Evolutionary conservation across 2,888 invertebrate genomes (phyloP), one percentile per base, ranked within the genome.

Genomic region (Andrena minutula): DNA sequence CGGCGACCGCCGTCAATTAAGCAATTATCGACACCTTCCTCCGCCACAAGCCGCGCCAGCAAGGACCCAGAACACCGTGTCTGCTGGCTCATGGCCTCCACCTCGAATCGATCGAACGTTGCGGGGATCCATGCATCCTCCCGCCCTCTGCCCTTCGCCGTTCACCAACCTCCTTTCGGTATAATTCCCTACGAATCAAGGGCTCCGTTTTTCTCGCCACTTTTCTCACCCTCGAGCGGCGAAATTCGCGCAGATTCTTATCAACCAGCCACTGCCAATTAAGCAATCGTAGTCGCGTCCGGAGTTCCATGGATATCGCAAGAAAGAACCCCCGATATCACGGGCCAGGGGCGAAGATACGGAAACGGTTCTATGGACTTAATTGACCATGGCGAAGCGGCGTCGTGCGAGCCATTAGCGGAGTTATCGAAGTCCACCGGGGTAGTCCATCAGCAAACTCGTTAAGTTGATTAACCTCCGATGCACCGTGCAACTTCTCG

Each of bases 1-100:
- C 89, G 72, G 73, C 82, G 86, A 83, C 81, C 79, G 80, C 78
- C 85, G 89, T 90, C 90, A 89, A 90, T 90, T 90, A 90, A 90
- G 89, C 89, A 89, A 90, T 90, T 90, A 90, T 89, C 88, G 84
- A 80, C 85, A 86, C 84, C 82, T 83, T 77, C 83, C 41, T 16
- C 16, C 82, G 49, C 56, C 32, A n/a, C 64, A 66, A 7, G 28
- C 26, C 51, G 51, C 75, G 68, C 75, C 71, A 41, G 75, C 63
- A 56, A 66, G 75, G 75, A 76, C 68, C 75, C 63, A 51, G 79
- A 73, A 53, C 74, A 68, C 41, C 74, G 72, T 30, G 78, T 72
- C 7, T 85, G 83, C 85, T 83, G 68, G 77, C 73, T 82, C 83
- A 83, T 79, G 83, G 82, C 84, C 78, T 75, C 73, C 65, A 68